Conservation (phyloP, 2,888 invertebrate genomes). For the Leptopilina myrica region DNA sequence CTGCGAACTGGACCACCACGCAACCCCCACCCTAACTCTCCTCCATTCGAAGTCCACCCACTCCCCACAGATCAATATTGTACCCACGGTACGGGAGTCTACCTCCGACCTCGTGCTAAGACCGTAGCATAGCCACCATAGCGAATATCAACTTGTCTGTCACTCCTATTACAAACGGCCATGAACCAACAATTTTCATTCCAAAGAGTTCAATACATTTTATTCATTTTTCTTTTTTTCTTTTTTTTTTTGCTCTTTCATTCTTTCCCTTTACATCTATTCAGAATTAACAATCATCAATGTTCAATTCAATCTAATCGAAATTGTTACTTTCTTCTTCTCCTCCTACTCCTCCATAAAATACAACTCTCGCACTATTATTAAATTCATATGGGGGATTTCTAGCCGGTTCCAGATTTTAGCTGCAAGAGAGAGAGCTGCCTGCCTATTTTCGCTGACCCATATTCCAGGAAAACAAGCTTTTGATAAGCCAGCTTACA, state of each 20-base stretch:
- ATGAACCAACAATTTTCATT: slow-evolving; percentile 46
- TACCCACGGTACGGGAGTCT: slow-evolving; percentile 68
- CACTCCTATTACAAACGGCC: slow-evolving; percentile 43
- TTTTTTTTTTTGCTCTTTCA: too few relatives aligned
- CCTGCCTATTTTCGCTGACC: slow-evolving; percentile 9
- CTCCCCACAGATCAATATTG: slow-evolving; percentile 74
- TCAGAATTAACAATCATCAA: neutral
- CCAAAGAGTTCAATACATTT: neutral
- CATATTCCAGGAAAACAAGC: slow-evolving; percentile 35
- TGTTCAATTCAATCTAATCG: too few relatives aligned
- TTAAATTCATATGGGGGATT: neutral
- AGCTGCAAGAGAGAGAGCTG: neutral
- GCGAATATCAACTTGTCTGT: neutral
- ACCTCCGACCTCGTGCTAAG: slow-evolving; percentile 58
- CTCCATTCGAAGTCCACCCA: slow-evolving; percentile 65
- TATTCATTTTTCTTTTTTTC: too few relatives aligned
- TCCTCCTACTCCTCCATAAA: too few relatives aligned
- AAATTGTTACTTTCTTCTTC: too few relatives aligned
- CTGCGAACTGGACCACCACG: slow-evolving; percentile 75
- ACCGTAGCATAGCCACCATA: slow-evolving; percentile 52
- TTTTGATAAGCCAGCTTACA: slow-evolving; percentile 31
- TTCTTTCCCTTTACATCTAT: neutral
- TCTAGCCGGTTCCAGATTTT: slow-evolving; percentile 23
- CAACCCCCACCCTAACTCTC: slow-evolving; percentile 65
- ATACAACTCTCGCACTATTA: neutral